These are phyloP conservation scores for Taenaris catops DNA, from an alignment of 2,888 invertebrate genomes.

Conservation along the genomic window DNA sequence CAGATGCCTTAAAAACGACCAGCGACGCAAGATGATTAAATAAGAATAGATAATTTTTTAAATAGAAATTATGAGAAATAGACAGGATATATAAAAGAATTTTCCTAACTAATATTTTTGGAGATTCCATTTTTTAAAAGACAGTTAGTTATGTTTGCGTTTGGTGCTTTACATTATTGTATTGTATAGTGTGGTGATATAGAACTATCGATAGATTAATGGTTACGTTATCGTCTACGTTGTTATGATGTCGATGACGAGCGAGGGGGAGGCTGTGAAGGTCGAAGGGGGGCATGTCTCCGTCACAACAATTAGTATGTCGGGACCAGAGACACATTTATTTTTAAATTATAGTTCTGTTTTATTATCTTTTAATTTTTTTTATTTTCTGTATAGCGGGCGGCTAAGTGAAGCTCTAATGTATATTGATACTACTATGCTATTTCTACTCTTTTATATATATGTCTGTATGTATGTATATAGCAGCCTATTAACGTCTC, in stretches of 20 bases:
- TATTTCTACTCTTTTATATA: too few species aligned
- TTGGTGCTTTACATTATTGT: slow-evolving; percentile 55
- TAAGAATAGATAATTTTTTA: slow-evolving; percentile 38
- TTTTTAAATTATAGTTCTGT: slow-evolving; percentile 1
- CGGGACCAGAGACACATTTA: slow-evolving; percentile 67
- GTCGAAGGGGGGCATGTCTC: slow-evolving; percentile 83
- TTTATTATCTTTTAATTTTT: too few species aligned
- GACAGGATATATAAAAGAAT: slow-evolving; percentile 42
- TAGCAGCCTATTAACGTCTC: too few species aligned
- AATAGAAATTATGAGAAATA: slow-evolving; percentile 38
- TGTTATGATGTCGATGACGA: slow-evolving; percentile 54
- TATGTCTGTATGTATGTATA: too few species aligned
- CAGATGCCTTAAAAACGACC: slow-evolving; percentile 58
- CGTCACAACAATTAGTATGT: slow-evolving; percentile 89
- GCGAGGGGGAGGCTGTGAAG: slow-evolving; percentile 68
- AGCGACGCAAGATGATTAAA: slow-evolving; percentile 57
- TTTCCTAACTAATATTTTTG: slow-evolving; percentile 41
- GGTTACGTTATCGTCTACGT: slow-evolving; percentile 30
- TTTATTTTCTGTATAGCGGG: too few species aligned
- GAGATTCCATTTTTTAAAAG: slow-evolving; percentile 37
- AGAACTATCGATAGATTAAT: slow-evolving; percentile 42
- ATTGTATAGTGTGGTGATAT: slow-evolving; percentile 55
- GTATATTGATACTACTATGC: too few species aligned
- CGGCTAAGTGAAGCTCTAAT: too few species aligned
- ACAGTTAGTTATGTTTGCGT: slow-evolving; percentile 33